A percentile compares a stretch with the other conserved stretches of the same genome.
Conservation (phyloP, 1,140 invertebrate genomes). For the Drosophila punjabiensis region DNA sequence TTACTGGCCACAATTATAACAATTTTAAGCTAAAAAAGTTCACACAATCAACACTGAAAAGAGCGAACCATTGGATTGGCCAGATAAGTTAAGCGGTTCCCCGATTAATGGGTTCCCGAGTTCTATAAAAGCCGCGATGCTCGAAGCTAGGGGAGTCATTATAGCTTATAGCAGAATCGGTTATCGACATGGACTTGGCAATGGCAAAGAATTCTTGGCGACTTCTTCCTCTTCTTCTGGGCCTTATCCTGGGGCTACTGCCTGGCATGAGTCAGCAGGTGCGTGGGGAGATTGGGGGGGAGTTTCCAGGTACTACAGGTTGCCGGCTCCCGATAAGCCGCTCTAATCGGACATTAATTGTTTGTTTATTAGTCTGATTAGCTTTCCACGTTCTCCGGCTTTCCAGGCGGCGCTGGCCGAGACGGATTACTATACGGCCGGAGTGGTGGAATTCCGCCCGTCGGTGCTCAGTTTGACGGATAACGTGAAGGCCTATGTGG, state of each 20-base stretch:
- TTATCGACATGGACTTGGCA: slow-evolving; percentile 19
- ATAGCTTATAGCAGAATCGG: not conserved
- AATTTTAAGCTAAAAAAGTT: not conserved
- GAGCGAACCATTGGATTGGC: slow-evolving; percentile 3
- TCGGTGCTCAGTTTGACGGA: slow-evolving; percentile 23
- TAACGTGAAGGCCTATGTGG: slow-evolving; percentile 62
- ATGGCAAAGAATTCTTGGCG: slow-evolving; percentile 17
- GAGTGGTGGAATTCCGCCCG: slow-evolving; percentile 86
- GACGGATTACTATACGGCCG: slow-evolving; percentile 86
- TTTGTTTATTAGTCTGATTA: slow-evolving; percentile 10
- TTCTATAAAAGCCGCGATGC: slow-evolving; percentile 32
- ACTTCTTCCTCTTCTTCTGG: not conserved
- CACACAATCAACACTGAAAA: not conserved
- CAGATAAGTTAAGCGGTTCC: slow-evolving; percentile 20
- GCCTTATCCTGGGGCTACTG: slow-evolving; percentile 16
- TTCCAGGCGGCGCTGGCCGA: slow-evolving; percentile 73
- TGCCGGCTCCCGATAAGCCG: not conserved
- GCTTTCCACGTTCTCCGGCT: slow-evolving; percentile 9
- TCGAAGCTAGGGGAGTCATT: slow-evolving; percentile 10
- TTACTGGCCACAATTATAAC: not conserved
- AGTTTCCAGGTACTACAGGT: not conserved
- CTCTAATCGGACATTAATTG: slow-evolving; percentile 27
- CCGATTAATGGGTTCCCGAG: not conserved
- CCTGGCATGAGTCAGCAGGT: slow-evolving; percentile 45
- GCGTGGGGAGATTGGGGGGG: not conserved